A percentile compares a stretch with the other conserved stretches of the same genome.
Conservation (phyloP, 2,888 invertebrate genomes). For the Torymus auratus region DNA sequence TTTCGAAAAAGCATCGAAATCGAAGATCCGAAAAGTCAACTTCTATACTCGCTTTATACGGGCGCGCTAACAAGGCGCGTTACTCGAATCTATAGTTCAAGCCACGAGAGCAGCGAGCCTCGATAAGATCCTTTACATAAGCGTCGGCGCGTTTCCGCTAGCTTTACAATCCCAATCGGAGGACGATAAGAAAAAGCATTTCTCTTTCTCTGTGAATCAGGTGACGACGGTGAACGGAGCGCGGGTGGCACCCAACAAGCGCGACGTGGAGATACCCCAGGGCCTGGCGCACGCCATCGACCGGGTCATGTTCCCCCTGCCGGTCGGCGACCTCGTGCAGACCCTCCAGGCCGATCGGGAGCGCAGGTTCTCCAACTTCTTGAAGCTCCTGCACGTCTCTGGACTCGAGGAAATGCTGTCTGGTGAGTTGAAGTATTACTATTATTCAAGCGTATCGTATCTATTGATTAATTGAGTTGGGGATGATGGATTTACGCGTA, state of each 20-base stretch:
- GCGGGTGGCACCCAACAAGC: slow-evolving; percentile 87
- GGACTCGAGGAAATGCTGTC: slow-evolving; percentile 86
- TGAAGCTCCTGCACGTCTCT: slow-evolving; percentile 87
- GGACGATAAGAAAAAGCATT: too few relatives aligned
- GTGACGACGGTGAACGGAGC: slow-evolving; percentile 92
- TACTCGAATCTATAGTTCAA: too few relatives aligned
- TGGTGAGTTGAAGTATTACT: slow-evolving; percentile 77
- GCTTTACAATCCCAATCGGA: too few relatives aligned
- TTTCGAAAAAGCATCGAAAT: too few relatives aligned
- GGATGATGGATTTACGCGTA: background rate
- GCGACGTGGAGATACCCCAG: slow-evolving; percentile 90
- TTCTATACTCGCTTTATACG: too few relatives aligned
- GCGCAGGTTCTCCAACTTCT: slow-evolving; percentile 86
- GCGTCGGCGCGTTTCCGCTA: too few relatives aligned
- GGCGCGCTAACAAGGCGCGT: too few relatives aligned
- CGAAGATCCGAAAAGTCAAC: too few relatives aligned
- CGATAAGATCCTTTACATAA: too few relatives aligned
- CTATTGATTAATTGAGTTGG: too few relatives aligned
- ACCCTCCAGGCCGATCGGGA: slow-evolving; percentile 91
- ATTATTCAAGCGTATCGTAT: too few relatives aligned
- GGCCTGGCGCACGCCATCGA: slow-evolving; percentile 91
- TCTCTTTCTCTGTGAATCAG: slow-evolving; percentile 70
- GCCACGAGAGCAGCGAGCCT: too few relatives aligned
- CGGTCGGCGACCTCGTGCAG: slow-evolving; percentile 90
- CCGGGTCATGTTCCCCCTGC: slow-evolving; percentile 92